phyloP scores from a whole-genome alignment of 2,797 vertebrate genomes.

The Liasis olivaceus region DNA sequence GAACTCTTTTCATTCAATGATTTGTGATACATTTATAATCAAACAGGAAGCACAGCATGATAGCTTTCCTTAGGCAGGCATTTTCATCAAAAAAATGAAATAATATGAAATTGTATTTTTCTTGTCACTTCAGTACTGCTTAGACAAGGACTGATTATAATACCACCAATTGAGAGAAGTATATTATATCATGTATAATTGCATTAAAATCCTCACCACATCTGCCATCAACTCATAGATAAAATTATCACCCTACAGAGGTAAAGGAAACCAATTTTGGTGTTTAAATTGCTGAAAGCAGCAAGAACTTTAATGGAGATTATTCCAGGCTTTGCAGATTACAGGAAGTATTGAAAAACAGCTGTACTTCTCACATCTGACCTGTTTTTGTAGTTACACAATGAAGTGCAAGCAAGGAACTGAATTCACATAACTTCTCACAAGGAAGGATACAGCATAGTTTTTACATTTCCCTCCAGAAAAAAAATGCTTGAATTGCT shows the following conservation, averaged over 20 bases:
- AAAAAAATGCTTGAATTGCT: neutral
- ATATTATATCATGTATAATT: slow-evolving; percentile 10
- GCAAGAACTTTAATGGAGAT: neutral
- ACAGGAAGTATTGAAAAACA: neutral
- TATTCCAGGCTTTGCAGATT: slow-evolving; percentile 1
- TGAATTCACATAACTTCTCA: neutral
- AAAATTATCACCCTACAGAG: neutral
- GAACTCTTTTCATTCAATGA: slow-evolving; percentile 33
- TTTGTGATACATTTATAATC: slow-evolving; percentile 44
- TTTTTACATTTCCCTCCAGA: neutral
- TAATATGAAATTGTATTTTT: slow-evolving; percentile 28
- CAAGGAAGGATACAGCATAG: neutral
- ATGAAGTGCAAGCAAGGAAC: neutral
- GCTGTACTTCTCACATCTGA: neutral
- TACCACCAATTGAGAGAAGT: neutral
- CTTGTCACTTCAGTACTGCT: neutral
- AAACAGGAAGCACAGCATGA: slow-evolving; percentile 13
- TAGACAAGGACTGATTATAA: neutral
- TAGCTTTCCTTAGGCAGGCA: slow-evolving; percentile 7
- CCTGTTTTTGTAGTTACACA: neutral
- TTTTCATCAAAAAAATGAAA: slow-evolving; percentile 24
- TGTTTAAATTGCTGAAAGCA: slow-evolving; percentile 11
- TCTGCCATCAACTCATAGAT: slow-evolving; percentile 11
- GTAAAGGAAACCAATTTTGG: slow-evolving; percentile 17
- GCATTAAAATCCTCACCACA: neutral